Evolutionary conservation across 1,140 invertebrate species (phyloP), one percentile per base, ranked within the genome.

Genomic region (Platyura marginata): DNA sequence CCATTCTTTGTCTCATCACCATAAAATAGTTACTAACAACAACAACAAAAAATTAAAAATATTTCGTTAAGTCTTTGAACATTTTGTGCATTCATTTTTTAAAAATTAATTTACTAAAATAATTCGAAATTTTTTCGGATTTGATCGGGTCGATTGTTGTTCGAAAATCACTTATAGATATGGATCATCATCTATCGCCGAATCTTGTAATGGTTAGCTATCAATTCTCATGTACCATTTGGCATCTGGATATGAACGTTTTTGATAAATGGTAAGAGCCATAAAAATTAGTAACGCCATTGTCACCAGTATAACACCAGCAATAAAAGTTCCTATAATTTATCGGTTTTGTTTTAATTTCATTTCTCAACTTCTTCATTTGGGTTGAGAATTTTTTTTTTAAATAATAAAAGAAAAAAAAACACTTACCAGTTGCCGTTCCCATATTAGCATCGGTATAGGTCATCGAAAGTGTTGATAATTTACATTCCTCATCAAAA

Each of bases 401-500:
- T 13, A 13, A 13, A 13, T 13, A 13, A 8, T 29, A 13, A 8
- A 29, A 29, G 25, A 29, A 29, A 13, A 29, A 29, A 29, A 29
- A 8, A 8, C 13, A 47, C 47, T 52, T 46, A 52, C 57, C 57
- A 40, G 56, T 58, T 19, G 55, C 57, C 4, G 46, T 42, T 9
- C 53, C 51, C 22, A 60, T 41, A 46, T 60, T 56, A n/a, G 57
- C 57, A 21, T 60, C 57, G 36, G 56, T 56, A 40, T 60, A 60
- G 15, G 56, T 56, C 55, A 61, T 54, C 32, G 55, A 50, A 44
- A 61, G 44, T 1, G 56, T 54, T 2, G 55, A 52, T 15, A 65
- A 45, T 21, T 53, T 47, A 52, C 74, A 76, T 48, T 75, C 74
- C 23, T 54, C 54, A 6, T 69, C 59, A 38, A 19, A 38, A 71